These are phyloP conservation scores for Tryphoninae sp. DNA, from an alignment of 2,888 invertebrate species.

Conservation along the genomic window DNA sequence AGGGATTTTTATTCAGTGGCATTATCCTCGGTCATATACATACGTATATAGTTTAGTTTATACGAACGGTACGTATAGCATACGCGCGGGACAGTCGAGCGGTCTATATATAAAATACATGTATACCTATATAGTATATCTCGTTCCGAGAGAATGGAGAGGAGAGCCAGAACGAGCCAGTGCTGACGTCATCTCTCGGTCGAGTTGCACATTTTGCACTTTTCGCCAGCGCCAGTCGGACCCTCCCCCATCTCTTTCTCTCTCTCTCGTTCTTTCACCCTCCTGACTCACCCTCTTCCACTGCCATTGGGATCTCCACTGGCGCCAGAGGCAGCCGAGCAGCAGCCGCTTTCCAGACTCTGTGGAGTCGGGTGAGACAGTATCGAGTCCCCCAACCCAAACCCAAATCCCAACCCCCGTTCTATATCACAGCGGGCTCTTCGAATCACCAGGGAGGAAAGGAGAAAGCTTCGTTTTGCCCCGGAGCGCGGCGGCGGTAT, in stretches of 20 bases:
- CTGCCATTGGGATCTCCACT: slow-evolving; percentile 44
- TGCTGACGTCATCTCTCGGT: slow-evolving; percentile 62
- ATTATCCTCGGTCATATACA: background rate
- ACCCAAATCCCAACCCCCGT: slow-evolving; percentile 4
- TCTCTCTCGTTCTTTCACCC: slow-evolving; percentile 62
- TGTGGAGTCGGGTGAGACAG: slow-evolving; percentile 52
- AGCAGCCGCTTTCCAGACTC: slow-evolving; percentile 56
- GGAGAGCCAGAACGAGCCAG: slow-evolving; percentile 55
- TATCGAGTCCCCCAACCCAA: slow-evolving; percentile 56
- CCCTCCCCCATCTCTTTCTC: slow-evolving; percentile 54
- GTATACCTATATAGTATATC: slow-evolving; percentile 27
- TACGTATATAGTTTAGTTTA: background rate
- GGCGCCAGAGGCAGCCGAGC: slow-evolving; percentile 59
- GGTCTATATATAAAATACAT: slow-evolving; percentile 1
- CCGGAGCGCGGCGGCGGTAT: background rate
- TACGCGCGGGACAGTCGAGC: no score
- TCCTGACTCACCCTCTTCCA: slow-evolving; percentile 40
- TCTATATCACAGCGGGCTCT: background rate
- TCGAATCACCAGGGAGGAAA: slow-evolving; percentile 12
- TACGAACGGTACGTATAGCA: no score
- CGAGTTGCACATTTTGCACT: slow-evolving; percentile 79
- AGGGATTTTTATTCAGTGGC: background rate
- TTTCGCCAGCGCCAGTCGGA: slow-evolving; percentile 69
- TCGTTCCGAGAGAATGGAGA: slow-evolving; percentile 53
- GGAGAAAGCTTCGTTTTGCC: slow-evolving; percentile 20